Base-by-base conservation (phyloP, 1,140 invertebrate genomes). In the Augochlora pura region DNA sequence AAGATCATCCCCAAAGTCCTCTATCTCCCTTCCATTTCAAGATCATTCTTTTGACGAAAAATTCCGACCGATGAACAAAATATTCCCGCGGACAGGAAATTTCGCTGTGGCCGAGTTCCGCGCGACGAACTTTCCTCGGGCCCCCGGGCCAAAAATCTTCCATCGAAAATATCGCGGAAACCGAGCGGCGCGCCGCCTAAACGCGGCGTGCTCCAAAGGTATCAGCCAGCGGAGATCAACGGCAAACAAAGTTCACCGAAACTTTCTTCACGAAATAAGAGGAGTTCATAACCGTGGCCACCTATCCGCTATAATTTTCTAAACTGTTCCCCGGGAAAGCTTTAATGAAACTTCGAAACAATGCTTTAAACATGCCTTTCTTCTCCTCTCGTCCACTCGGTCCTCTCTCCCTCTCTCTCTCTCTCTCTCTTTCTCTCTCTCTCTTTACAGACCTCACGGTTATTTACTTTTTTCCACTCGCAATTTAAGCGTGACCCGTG, bases 71-170 rank as follows among this genome's bases (percentile, higher is more conserved):
- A 62, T 69, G 74, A 69, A 69, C 74, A 70, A 62, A 77, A 66
- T 46, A 54, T 72, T 71, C 71, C 67, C 60, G 60, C 64, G 72
- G 72, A 72, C 76, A 78, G 46, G 60, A 72, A 4, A 78, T 78
- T 72, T 69, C 65, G 72, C 42, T 49, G 60, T 16, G 46, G 38
- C 23, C 69, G 54, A 78, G 66, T 77, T 78, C 27, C 27, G 60
- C 60, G 59, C 16, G 10, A 57, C 18, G 18, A 78, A 72, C 68
- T 72, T 78, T 23, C 23, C 59, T 42, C 10, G 18, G 66, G n/a
- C n/a, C 57, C 27, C 39, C 66, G 66, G 74, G 74, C 57, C 54
- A 57, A 77, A 77, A 70, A 77, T 70, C 74, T 77, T 25, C 9
- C 39, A 10, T 42, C 66, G 18, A 39, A 25, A 59, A 59, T 67